phyloP scores from a whole-genome alignment of 2,888 invertebrate genomes.

The Synergus gifuensis region DNA sequence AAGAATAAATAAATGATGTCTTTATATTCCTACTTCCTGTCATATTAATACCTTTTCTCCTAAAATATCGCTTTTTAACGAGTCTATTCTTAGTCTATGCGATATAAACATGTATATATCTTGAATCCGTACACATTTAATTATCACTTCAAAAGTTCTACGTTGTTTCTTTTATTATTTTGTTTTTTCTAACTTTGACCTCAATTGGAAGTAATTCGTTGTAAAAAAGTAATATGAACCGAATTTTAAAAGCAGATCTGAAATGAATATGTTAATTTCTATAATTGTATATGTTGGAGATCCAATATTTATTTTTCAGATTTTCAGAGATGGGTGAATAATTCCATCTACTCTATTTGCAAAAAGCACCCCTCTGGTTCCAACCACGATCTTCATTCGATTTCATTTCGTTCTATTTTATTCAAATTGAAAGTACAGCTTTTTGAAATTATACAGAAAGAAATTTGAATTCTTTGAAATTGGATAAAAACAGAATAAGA shows the following conservation, averaged over 20 bases:
- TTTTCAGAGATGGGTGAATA: not conserved
- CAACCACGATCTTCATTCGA: not conserved
- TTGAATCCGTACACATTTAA: conserved; percentile 1
- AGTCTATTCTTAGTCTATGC: conserved; percentile 9
- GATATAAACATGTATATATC: not conserved
- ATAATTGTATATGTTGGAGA: not conserved
- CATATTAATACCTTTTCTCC: conserved; percentile 4
- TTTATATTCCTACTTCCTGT: not conserved
- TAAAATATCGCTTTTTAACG: not conserved
- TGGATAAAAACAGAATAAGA: not conserved
- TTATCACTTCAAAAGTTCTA: conserved; percentile 5
- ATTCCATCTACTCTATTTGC: not conserved
- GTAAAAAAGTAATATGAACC: not conserved
- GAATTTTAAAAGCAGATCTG: not conserved
- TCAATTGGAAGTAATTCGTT: not conserved
- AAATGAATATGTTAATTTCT: not conserved
- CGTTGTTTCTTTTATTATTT: not conserved
- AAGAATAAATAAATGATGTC: not conserved
- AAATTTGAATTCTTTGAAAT: not conserved
- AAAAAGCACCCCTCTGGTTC: not conserved
- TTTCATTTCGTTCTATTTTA: not conserved
- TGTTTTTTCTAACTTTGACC: too few relatives aligned
- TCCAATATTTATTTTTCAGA: not conserved
- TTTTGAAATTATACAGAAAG: not conserved
- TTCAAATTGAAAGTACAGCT: not conserved